Evolutionary conservation across 2,797 vertebrate species (phyloP), one percentile per base, ranked within the genome.

Genomic region (Synanceia verrucosa): DNA sequence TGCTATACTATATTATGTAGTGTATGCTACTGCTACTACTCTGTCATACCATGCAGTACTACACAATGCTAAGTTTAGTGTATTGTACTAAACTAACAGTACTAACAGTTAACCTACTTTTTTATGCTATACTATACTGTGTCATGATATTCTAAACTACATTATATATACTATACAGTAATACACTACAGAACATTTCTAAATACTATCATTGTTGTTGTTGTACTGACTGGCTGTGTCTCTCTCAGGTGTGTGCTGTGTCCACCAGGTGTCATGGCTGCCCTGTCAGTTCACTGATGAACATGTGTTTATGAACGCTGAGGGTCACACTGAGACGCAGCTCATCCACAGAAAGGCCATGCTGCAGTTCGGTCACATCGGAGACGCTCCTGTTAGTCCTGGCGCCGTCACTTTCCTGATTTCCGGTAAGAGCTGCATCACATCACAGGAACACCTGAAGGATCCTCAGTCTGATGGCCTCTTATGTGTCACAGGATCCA

Each of bases 231-330:
- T 28, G 2, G 53, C 13, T 58, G 44, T 64, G n/a, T 34, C n/a
- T 31, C 18, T 64, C 19, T 56, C 76, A 93, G 93, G 85, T 78
- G 79, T 89, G 36, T 58, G 64, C 33, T 21, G 83, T 55, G 21
- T 65, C 47, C 33, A 71, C 6, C 84, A 82, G 65, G 36, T 92
- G 13, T 57, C 73, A 31, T 94, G 92, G 93, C 74, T 95, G 53
- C 86, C 92, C 3, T 95, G 94, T 74, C 57, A 71, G n/a, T 93
- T 95, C 83, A 76, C 43, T 4, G 94, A 95, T 65, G 90, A 94
- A 33, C 56, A n/a, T 0, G 16, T 88, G 6, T 14, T 5, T 4
- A 0, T 37, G 18, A 89, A 91, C 26, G 2, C 6, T 0, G 73
- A 89, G 0, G 78, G 84, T 5, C 60, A 53, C 24, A 31, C 2